These are phyloP conservation scores for Bombyx mori DNA, from an alignment of 1,140 invertebrate genomes.

Conservation along the genomic window DNA sequence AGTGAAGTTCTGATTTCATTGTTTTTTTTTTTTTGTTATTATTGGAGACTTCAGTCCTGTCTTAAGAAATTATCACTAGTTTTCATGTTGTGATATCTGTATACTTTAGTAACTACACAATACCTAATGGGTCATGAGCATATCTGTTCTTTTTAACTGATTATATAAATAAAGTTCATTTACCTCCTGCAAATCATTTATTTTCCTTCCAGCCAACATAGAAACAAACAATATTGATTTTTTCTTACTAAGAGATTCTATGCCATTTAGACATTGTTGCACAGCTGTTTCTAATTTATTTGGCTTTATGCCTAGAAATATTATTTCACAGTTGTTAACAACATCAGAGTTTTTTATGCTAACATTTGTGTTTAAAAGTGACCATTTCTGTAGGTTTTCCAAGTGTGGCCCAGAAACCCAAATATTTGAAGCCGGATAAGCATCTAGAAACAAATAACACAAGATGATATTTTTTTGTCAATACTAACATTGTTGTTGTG, in stretches of 20 bases:
- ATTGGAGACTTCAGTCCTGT: too few species aligned
- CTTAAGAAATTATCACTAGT: too few species aligned
- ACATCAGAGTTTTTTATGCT: conserved; percentile 77
- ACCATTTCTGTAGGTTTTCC: conserved; percentile 77
- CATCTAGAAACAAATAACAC: conserved; percentile 58
- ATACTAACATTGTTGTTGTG: too few species aligned
- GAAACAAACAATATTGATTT: conserved; percentile 79
- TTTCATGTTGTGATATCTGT: too few species aligned
- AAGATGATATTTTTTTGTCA: conserved; percentile 3
- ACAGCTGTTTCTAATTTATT: conserved; percentile 79
- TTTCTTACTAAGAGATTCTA: conserved; percentile 30
- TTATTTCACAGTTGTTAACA: conserved; percentile 77
- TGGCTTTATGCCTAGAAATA: conserved; percentile 91
- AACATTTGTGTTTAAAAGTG: conserved; percentile 72
- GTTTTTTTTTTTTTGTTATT: too few species aligned
- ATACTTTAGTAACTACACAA: too few species aligned
- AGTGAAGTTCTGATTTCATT: too few species aligned
- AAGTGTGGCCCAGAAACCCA: conserved; percentile 80
- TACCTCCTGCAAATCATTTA: conserved; percentile 80
- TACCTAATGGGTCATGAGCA: too few species aligned
- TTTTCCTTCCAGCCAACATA: conserved; percentile 84
- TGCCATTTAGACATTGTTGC: conserved; percentile 26
- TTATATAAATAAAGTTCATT: conserved; percentile 16
- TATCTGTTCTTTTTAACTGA: neutral
- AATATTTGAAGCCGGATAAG: conserved; percentile 72